These are phyloP conservation scores for Drosophila sechellia DNA, from an alignment of 1,140 invertebrate genomes.

Conservation along the genomic window DNA sequence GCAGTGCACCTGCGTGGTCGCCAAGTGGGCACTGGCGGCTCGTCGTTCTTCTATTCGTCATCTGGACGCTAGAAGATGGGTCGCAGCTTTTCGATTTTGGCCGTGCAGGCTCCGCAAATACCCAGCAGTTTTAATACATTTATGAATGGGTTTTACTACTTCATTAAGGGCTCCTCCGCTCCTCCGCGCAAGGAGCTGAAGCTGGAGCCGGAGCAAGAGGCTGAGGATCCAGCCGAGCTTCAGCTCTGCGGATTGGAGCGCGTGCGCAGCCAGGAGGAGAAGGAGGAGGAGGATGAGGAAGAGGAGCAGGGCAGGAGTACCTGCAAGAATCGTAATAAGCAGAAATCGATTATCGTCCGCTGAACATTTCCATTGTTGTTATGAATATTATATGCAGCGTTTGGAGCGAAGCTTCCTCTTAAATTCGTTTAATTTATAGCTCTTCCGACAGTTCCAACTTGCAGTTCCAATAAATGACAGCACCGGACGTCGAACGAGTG, in stretches of 20 bases:
- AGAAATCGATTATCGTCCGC: constrained; percentile 84
- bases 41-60: constrained; percentile 77
- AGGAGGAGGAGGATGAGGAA: constrained; percentile 14
- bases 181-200: constrained; percentile 29
- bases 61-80: constrained; percentile 60
- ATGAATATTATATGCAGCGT: constrained; percentile 74
- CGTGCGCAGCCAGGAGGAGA: constrained; percentile 50
- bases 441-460: constrained; percentile 62
- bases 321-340: constrained; percentile 75
- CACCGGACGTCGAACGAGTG: constrained; percentile 65
- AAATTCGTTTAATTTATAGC: constrained; percentile 83
- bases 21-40: constrained; percentile 25
- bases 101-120: constrained; percentile 50
- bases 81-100: constrained; percentile 52
- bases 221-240: background rate
- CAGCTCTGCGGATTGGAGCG: constrained; percentile 33
- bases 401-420: constrained; percentile 62
- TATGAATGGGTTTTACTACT: constrained; percentile 85
- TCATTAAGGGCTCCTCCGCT: constrained; percentile 72
- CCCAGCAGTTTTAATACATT: constrained; percentile 72
- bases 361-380: constrained; percentile 81
- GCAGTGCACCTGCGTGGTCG: constrained; percentile 25
- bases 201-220: constrained; percentile 1
- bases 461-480: constrained; percentile 42
- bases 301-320: constrained; percentile 25